Evolutionary conservation across 1,140 invertebrate species (phyloP).

Genomic region (Drosophila nigromelanica): DNA sequence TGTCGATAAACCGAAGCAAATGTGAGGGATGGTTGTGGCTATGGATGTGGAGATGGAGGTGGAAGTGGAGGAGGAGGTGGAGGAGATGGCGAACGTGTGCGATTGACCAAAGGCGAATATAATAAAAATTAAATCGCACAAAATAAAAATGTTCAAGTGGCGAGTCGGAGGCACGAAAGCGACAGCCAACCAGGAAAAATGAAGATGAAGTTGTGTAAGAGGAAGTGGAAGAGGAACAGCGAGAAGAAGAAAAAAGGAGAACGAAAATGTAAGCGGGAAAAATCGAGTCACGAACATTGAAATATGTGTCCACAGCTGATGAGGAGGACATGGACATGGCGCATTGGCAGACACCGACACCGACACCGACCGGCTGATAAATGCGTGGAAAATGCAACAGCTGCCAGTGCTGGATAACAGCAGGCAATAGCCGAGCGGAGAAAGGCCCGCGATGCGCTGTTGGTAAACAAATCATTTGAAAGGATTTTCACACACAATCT

Average conservation of each 20-base stretch:
- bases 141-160: constrained; percentile 70
- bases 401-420: constrained; percentile 74
- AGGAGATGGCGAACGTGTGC: constrained; percentile 36
- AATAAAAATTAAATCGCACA: constrained; percentile 80
- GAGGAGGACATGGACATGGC: constrained; percentile 59
- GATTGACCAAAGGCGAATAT: constrained; percentile 75
- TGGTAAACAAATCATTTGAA: constrained; percentile 83
- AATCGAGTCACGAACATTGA: constrained; percentile 82
- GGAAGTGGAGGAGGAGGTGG: neutral
- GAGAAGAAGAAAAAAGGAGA: constrained; percentile 26
- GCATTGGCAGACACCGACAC: constrained; percentile 31
- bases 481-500: constrained; percentile 82
- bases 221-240: neutral
- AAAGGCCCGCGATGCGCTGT: constrained; percentile 61
- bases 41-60: constrained; percentile 6
- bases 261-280: constrained; percentile 65
- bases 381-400: constrained; percentile 82
- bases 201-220: constrained; percentile 8
- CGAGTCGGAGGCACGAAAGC: constrained; percentile 37
- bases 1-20: constrained; percentile 71
- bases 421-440: constrained; percentile 41
- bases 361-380: constrained; percentile 61
- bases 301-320: constrained; percentile 77
- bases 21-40: constrained; percentile 48
- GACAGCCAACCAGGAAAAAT: constrained; percentile 21